These are phyloP conservation scores for Tipula vernalis DNA, from an alignment of 2,888 invertebrate genomes.

Conservation along the genomic window DNA sequence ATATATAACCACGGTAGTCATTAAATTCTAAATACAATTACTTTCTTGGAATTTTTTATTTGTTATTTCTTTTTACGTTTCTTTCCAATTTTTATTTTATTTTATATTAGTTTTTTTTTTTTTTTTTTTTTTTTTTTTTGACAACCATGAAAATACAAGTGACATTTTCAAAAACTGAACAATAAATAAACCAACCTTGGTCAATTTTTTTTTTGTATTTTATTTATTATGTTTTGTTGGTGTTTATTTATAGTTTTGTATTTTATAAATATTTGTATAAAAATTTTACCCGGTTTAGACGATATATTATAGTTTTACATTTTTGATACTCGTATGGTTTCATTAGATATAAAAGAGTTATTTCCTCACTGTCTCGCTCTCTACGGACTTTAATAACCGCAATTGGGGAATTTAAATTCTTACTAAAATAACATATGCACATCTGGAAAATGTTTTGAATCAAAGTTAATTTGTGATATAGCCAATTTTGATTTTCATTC, in stretches of 20 bases:
- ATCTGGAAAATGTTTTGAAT: not conserved
- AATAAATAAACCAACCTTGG: not conserved
- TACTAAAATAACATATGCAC: not conserved
- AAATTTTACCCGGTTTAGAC: not conserved
- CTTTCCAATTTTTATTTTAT: not conserved
- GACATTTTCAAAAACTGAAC: not conserved
- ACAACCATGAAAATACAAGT: slow-evolving; percentile 4
- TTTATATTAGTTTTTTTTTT: not conserved
- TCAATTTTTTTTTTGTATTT: not conserved
- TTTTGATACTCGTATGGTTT: not conserved
- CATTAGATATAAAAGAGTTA: not conserved
- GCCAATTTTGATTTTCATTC: not conserved
- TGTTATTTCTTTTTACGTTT: not conserved
- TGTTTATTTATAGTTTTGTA: not conserved
- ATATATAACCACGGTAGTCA: not conserved
- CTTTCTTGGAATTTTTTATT: not conserved
- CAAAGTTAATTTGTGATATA: not conserved
- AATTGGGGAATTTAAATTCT: not conserved
- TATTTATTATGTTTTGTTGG: not conserved
- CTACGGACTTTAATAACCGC: not conserved
- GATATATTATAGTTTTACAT: not conserved
- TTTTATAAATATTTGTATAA: not conserved
- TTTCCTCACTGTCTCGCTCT: not conserved
- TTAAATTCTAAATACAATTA: not conserved
- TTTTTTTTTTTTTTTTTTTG: not conserved